Percentiles rank a stretch among this genome's conserved stretches.
These are phyloP conservation scores for Euclidia mi DNA, from an alignment of 2,888 invertebrate genomes.

Conservation along the genomic window DNA sequence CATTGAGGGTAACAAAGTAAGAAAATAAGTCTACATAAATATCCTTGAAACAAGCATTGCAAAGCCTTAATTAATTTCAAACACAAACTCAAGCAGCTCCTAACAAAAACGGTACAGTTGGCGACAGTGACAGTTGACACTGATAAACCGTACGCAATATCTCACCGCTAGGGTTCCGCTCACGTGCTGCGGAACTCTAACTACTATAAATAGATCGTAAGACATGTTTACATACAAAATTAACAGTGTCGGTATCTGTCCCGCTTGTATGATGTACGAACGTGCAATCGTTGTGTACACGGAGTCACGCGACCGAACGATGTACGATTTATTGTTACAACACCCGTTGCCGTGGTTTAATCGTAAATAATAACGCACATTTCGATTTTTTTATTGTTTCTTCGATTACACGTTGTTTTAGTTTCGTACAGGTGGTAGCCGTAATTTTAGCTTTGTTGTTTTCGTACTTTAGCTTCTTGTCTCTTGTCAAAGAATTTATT, in stretches of 20 bases:
- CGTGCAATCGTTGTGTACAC: slow-evolving; percentile 32
- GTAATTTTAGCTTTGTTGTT: neutral
- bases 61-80: too few relatives aligned
- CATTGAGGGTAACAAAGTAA: too few relatives aligned
- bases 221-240: slow-evolving; percentile 33
- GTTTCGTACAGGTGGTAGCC: neutral
- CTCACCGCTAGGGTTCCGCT: slow-evolving; percentile 9
- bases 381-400: slow-evolving; percentile 26
- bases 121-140: slow-evolving; percentile 7
- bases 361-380: slow-evolving; percentile 26
- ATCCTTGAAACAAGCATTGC: too few relatives aligned
- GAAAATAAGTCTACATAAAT: too few relatives aligned
- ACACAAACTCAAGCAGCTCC: too few relatives aligned
- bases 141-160: slow-evolving; percentile 11
- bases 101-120: neutral
- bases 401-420: slow-evolving; percentile 6
- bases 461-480: neutral
- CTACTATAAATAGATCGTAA: slow-evolving; percentile 26
- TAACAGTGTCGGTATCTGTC: slow-evolving; percentile 28
- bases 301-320: slow-evolving; percentile 54
- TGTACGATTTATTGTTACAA: slow-evolving; percentile 43
- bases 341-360: slow-evolving; percentile 19
- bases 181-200: slow-evolving; percentile 8
- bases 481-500: too few relatives aligned
- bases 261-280: slow-evolving; percentile 30